These are phyloP conservation scores for Clarias magur DNA, from an alignment of 2,113 vertebrate genomes.

Conservation along the genomic window DNA sequence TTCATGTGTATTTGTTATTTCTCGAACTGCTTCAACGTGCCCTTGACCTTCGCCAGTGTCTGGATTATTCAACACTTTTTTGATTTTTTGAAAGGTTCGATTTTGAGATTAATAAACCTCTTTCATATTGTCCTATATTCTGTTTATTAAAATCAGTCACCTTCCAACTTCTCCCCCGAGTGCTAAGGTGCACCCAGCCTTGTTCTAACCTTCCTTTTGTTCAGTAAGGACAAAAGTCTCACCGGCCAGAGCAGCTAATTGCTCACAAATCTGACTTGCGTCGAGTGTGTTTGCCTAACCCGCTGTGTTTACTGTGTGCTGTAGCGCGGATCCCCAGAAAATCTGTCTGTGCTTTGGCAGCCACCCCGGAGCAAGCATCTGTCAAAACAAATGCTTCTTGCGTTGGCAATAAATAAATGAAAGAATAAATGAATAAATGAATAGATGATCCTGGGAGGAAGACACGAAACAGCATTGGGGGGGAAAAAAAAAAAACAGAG, in stretches of 20 bases:
- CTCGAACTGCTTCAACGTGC: background rate
- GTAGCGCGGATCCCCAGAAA: conserved; percentile 50
- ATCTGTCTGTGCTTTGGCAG: conserved; percentile 57
- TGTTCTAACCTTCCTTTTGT: background rate
- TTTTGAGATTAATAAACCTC: background rate
- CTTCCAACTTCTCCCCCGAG: background rate
- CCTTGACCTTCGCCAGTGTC: background rate
- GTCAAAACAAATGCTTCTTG: conserved; percentile 61
- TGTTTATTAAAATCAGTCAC: background rate
- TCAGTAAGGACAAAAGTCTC: conserved; percentile 25
- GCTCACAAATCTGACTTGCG: conserved; percentile 48
- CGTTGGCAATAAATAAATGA: conserved; percentile 60
- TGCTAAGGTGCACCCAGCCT: background rate
- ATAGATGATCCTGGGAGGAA: conserved; percentile 40
- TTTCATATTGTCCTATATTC: background rate
- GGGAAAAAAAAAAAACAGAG: background rate
- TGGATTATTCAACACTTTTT: background rate
- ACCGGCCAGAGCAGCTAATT: conserved; percentile 41
- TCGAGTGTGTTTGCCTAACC: conserved; percentile 51
- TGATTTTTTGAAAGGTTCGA: background rate
- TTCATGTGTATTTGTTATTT: background rate
- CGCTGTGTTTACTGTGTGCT: conserved; percentile 48
- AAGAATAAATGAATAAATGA: conserved; percentile 57
- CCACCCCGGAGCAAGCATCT: conserved; percentile 58
- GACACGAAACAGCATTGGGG: conserved; percentile 23